Conservation (phyloP, 2,888 invertebrate species). For the Eremobia ochroleuca region DNA sequence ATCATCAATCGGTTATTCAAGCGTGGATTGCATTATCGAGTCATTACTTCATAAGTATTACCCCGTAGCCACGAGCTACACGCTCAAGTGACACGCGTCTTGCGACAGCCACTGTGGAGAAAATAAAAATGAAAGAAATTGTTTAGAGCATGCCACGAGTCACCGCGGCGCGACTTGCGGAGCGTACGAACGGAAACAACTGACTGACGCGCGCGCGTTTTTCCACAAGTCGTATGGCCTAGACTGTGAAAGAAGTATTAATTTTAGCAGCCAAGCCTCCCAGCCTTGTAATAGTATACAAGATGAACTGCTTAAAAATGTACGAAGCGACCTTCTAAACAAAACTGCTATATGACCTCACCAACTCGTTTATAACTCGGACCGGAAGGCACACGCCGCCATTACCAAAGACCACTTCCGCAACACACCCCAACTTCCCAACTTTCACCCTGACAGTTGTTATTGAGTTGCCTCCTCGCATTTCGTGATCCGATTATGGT, state of each 20-base stretch:
- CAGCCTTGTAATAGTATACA: neutral
- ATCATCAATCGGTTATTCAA: neutral
- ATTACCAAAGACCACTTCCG: slow-evolving; percentile 70
- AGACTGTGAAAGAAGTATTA: neutral
- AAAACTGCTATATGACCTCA: neutral
- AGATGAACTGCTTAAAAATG: neutral
- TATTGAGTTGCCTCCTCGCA: slow-evolving; percentile 63
- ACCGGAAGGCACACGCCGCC: slow-evolving; percentile 65
- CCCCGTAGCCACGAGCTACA: neutral
- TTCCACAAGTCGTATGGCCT: neutral
- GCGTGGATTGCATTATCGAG: neutral
- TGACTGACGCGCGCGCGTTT: neutral
- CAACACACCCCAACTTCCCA: slow-evolving; percentile 64
- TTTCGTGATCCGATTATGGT: slow-evolving; percentile 64
- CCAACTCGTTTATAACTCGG: slow-evolving; percentile 47
- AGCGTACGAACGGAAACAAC: no score
- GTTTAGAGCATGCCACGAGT: neutral
- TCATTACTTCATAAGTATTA: neutral
- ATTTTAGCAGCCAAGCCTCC: neutral
- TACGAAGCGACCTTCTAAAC: slow-evolving; percentile 7
- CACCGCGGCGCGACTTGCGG: neutral
- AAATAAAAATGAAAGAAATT: neutral
- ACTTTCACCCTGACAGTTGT: slow-evolving; percentile 66
- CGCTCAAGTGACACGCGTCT: neutral
- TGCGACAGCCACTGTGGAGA: neutral